Percentiles rank a stretch among this genome's conserved stretches.
Conservation (phyloP, 2,888 invertebrate genomes). For the Leptopterna dolabrata region DNA sequence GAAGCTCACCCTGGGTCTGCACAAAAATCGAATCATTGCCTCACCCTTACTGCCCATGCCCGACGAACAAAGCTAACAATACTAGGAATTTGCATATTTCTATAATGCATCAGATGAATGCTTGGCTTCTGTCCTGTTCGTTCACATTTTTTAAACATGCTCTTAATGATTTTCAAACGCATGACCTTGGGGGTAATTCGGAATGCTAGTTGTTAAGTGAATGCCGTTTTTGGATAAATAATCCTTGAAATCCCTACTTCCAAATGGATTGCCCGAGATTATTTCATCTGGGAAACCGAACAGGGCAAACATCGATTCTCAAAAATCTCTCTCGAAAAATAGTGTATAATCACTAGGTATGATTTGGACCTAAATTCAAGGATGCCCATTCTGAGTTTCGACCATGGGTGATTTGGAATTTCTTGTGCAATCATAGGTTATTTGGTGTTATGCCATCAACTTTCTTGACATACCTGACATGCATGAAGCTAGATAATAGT, state of each 20-base stretch:
- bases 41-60: too few relatives aligned
- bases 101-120: neutral
- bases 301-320: neutral
- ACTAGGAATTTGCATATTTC: neutral
- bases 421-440: neutral
- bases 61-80: too few relatives aligned
- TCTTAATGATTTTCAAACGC: neutral
- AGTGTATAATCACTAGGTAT: conserved; percentile 6
- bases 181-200: conserved; percentile 21
- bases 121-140: neutral
- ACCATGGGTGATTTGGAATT: neutral
- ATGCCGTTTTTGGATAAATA: neutral
- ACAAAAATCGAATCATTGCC: too few relatives aligned
- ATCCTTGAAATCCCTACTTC: neutral
- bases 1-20: too few relatives aligned
- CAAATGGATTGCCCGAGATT: conserved; percentile 12
- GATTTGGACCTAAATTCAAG: neutral
- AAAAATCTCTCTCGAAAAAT: too few relatives aligned
- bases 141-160: neutral
- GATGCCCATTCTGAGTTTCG: neutral
- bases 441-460: neutral
- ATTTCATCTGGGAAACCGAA: conserved; percentile 18
- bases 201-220: neutral
- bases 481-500: neutral
- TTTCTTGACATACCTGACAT: neutral